Evolutionary conservation across 2,888 invertebrate species (phyloP).

Genomic region (Macropis europaea): DNA sequence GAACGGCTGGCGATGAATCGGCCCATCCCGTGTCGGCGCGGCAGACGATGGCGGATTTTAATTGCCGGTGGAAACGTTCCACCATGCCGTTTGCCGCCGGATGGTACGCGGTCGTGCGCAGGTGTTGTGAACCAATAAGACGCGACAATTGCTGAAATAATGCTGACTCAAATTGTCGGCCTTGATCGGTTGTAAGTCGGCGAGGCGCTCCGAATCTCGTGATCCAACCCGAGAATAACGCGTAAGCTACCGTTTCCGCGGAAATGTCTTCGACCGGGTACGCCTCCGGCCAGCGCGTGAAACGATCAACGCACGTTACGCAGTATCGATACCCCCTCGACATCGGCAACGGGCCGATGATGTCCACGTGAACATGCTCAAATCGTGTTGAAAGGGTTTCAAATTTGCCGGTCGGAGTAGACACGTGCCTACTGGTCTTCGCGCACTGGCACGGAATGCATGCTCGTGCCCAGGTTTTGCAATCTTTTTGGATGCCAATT

Average conservation of each 20-base stretch:
- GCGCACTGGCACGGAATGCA: constrained; percentile 68
- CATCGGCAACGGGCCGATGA: not conserved
- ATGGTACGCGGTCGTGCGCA: constrained; percentile 7
- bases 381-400: not conserved
- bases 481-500: constrained; percentile 56
- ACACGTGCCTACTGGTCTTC: constrained; percentile 65
- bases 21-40: not conserved
- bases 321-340: not conserved
- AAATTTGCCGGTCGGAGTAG: not conserved
- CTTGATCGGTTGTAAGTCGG: not conserved
- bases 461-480: constrained; percentile 58
- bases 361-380: not conserved
- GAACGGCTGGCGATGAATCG: constrained; percentile 36
- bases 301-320: not conserved
- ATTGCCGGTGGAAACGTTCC: not conserved
- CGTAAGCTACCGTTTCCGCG: not conserved
- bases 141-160: not conserved
- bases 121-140: constrained; percentile 41
- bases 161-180: not conserved
- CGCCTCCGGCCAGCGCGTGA: not conserved
- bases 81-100: not conserved
- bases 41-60: not conserved
- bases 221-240: not conserved
- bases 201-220: not conserved
- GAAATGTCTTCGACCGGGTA: not conserved